Base-by-base conservation (phyloP, 1,140 invertebrate genomes). In the Drosophila melanica region DNA sequence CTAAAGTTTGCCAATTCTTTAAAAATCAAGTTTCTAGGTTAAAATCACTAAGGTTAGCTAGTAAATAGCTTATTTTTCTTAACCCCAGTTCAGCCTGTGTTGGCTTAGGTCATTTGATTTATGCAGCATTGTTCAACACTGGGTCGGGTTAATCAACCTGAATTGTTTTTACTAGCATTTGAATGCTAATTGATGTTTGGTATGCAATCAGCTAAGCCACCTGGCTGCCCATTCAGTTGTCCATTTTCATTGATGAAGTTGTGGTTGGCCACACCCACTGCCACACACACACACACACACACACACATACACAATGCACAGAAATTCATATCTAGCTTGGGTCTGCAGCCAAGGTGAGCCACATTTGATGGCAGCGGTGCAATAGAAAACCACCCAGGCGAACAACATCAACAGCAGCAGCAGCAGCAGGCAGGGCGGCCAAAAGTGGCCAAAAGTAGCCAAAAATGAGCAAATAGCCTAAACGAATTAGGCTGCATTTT, bases 171-270 rank as follows among this genome's bases (percentile, higher is more conserved):
- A 20, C 18, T 44, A 18, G 69, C 54, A 66, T 68, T 59, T 66
- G 65, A 72, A 67, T 73, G 55, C 64, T 73, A 73, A 73, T 73
- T 73, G 70, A 41, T 68, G 55, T 73, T 73, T 60, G 68, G 70
- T 68, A 68, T 73, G 55, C 70, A 73, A 68, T 60, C 48, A 72
- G 50, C 59, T 72, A 58, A 71, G 82, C 60, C 82, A 87, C 66
- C 79, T 81, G 66, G 82, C 80, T 76, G 81, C 75, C 79, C 82
- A 86, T 86, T 86, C 75, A 86, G 68, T 65, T 82, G 78, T 75
- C 75, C 71, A 57, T 70, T 72, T 89, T 89, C 82, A 86, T 86
- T 86, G 84, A 86, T 86, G 81, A 86, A 86, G 70, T 70, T 54
- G 57, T 44, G 51, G 54, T 58, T 55, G 44, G 70, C 75, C 79